A percentile compares a stretch with the other conserved stretches of the same genome.
Evolutionary conservation across 2,888 invertebrate genomes (phyloP).

Genomic region (Drosophila borealis): DNA sequence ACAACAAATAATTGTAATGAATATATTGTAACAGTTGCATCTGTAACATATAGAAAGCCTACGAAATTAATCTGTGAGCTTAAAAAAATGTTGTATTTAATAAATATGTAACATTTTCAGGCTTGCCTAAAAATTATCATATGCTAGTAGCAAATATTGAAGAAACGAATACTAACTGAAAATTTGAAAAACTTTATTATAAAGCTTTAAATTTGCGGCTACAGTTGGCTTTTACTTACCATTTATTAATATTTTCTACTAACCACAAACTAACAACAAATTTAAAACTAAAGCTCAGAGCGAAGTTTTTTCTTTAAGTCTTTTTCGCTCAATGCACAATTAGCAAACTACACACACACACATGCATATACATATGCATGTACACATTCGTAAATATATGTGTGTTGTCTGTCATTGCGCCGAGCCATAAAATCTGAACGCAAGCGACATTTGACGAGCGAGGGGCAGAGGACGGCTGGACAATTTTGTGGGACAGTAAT

Average conservation of each 20-base stretch:
- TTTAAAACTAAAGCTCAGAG: neutral
- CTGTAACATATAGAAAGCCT: neutral
- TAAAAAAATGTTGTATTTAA: too few species aligned
- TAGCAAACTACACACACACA: conserved; percentile 2
- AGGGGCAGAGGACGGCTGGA: conserved; percentile 11
- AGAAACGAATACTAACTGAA: too few species aligned
- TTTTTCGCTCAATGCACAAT: neutral
- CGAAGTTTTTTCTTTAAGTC: neutral
- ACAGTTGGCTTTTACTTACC: too few species aligned
- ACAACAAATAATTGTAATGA: conserved; percentile 1
- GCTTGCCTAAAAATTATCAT: too few species aligned
- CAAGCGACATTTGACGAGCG: conserved; percentile 35
- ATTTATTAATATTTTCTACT: neutral
- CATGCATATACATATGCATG: neutral
- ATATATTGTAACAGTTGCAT: neutral
- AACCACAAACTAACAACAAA: neutral
- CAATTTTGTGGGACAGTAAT: conserved; percentile 51
- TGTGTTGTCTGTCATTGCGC: conserved; percentile 23
- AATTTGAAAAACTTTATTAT: too few species aligned
- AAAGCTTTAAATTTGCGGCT: neutral
- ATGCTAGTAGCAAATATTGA: too few species aligned
- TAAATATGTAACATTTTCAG: too few species aligned
- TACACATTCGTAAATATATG: neutral
- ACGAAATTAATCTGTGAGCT: too few species aligned
- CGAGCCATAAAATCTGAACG: conserved; percentile 56